Evolutionary conservation across 2,888 invertebrate genomes (phyloP), one percentile per base, ranked within the genome.

Genomic region (Calameuta filiformis): DNA sequence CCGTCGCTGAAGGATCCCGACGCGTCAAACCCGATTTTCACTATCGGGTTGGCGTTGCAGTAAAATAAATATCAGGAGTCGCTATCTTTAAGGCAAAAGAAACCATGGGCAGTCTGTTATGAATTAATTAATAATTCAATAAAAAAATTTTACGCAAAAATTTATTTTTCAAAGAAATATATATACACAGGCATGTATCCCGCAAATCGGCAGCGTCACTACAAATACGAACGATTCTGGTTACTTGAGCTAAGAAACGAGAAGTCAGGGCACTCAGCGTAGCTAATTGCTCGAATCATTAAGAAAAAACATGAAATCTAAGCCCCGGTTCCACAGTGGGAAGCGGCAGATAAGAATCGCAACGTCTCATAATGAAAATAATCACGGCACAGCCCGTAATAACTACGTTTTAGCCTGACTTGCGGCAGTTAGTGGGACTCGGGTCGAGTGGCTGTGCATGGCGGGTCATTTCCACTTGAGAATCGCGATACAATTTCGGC

Each of bases 251-350:
- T 81, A 80, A 79, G 81, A 84, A 89, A 88, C 85, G 89, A 88
- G 87, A 89, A 91, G 89, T 89, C 89, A 88, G 88, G 82, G 91
- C 90, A 90, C 88, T 90, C 90, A 90, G 91, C 90, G 91, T 91
- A 86, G 91, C 91, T 91, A 91, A 91, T 91, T 91, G 90, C 90
- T 91, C 89, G 89, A 91, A 91, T 91, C 90, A 91, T 91, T 91
- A 91, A 90, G 90, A 91, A 91, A 91, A 91, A 91, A 91, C 90
- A 91, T 89, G 90, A 89, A 90, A 90, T 90, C 89, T 87, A 89
- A 91, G 87, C 82, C 83, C 79, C 75, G 76, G 80, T 81, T 82
- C 83, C 85, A 85, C 88, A 89, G 88, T 90, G 89, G 89, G 89
- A 90, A 90, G 88, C 84, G 79, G 81, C 80, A 85, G 90, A 90